These are phyloP conservation scores for Baccha elongata DNA, from an alignment of 2,888 invertebrate genomes.

Conservation along the genomic window DNA sequence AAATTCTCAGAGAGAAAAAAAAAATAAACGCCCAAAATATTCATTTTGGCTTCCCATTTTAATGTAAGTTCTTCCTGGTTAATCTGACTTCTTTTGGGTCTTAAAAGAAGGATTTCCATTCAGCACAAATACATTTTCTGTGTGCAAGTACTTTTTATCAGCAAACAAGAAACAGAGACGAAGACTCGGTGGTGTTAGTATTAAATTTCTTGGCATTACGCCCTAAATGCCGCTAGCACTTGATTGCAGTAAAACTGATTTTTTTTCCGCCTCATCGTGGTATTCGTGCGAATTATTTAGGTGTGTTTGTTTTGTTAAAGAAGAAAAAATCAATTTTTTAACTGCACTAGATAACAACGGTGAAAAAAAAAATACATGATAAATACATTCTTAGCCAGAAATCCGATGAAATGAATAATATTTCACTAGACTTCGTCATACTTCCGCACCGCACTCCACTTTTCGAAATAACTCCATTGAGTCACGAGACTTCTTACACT, in stretches of 20 bases:
- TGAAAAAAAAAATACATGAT: slow-evolving; percentile 19
- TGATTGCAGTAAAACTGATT: slow-evolving; percentile 63
- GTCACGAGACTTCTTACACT: slow-evolving; percentile 46
- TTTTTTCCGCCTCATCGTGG: not conserved
- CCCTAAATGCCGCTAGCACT: slow-evolving; percentile 67
- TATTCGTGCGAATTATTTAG: slow-evolving; percentile 21
- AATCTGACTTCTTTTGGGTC: slow-evolving; percentile 20
- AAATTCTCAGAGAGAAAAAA: slow-evolving; percentile 11
- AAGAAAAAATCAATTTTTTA: slow-evolving; percentile 51
- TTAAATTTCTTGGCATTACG: slow-evolving; percentile 62
- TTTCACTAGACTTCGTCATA: not conserved
- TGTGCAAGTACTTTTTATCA: slow-evolving; percentile 8
- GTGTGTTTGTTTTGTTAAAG: slow-evolving; percentile 22
- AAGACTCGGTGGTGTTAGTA: slow-evolving; percentile 25
- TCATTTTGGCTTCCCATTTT: slow-evolving; percentile 38
- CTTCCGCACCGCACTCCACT: slow-evolving; percentile 15
- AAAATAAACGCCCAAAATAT: not conserved
- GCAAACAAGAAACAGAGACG: not conserved
- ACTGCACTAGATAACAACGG: slow-evolving; percentile 38
- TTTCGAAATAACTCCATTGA: slow-evolving; percentile 31
- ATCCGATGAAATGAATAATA: slow-evolving; percentile 55
- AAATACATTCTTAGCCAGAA: slow-evolving; percentile 45
- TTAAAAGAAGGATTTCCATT: slow-evolving; percentile 25
- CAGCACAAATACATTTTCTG: slow-evolving; percentile 15
- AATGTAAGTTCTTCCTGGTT: slow-evolving; percentile 43